Percentiles rank a stretch among this genome's conserved stretches.
Evolutionary conservation across 2,113 vertebrate genomes (phyloP).

Genomic region (Lycaon pictus): DNA sequence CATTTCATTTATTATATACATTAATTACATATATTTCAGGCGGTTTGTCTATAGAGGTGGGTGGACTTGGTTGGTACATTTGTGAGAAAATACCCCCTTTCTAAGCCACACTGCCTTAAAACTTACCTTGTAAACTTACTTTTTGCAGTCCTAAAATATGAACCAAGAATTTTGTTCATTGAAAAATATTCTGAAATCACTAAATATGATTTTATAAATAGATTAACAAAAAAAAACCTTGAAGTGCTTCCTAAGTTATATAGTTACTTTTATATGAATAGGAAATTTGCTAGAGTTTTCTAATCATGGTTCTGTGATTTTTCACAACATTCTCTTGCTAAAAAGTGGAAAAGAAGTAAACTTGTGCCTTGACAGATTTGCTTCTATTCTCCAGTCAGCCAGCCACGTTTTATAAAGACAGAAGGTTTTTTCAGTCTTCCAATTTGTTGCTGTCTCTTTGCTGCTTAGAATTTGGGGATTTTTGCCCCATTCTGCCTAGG

Average conservation of each 20-base stretch:
- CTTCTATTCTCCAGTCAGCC: not conserved
- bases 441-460: not conserved
- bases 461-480: not conserved
- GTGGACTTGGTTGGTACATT: not conserved
- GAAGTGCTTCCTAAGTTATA: not conserved
- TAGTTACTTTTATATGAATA: not conserved
- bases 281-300: not conserved
- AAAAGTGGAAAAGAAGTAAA: not conserved
- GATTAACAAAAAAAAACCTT: not conserved
- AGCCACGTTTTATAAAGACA: not conserved
- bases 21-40: not conserved
- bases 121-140: not conserved
- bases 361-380: not conserved
- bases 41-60: not conserved
- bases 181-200: not conserved
- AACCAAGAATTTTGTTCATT: not conserved
- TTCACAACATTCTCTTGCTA: not conserved
- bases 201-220: not conserved
- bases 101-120: not conserved
- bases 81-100: not conserved
- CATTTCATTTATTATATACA: not conserved
- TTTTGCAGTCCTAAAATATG: not conserved
- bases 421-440: not conserved
- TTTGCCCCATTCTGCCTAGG: not conserved
- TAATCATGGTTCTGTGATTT: not conserved